phyloP scores from a whole-genome alignment of 2,113 vertebrate species.

The Rousettus leschenaultii region DNA sequence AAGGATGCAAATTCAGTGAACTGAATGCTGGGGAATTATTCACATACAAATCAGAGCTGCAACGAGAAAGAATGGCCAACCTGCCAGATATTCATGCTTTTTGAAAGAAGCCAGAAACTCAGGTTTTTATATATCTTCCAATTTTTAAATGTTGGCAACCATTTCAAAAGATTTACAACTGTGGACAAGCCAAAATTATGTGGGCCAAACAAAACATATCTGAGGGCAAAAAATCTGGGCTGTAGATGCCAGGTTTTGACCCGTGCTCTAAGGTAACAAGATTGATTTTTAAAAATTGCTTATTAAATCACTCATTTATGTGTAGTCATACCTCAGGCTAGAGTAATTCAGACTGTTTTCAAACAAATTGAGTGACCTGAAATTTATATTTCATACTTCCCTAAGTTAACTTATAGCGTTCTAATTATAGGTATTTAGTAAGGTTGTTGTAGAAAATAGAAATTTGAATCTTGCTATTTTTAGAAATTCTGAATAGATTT shows the following conservation, averaged over 20 bases:
- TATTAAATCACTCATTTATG: slow-evolving; percentile 64
- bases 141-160: slow-evolving; percentile 43
- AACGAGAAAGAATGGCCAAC: neutral
- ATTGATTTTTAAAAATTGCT: slow-evolving; percentile 51
- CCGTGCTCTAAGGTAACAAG: slow-evolving; percentile 30
- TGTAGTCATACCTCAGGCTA: slow-evolving; percentile 50
- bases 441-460: neutral
- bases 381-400: slow-evolving; percentile 26
- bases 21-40: neutral
- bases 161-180: slow-evolving; percentile 55
- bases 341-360: neutral
- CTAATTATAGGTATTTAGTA: slow-evolving; percentile 9
- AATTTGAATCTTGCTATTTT: slow-evolving; percentile 28
- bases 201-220: slow-evolving; percentile 46
- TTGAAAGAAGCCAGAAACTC: slow-evolving; percentile 18
- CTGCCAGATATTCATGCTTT: neutral
- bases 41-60: neutral
- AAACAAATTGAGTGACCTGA: neutral
- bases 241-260: slow-evolving; percentile 34
- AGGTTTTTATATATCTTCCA: neutral
- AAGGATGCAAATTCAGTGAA: neutral
- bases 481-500: neutral
- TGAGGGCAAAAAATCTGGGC: slow-evolving; percentile 45
- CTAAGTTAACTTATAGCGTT: slow-evolving; percentile 35
- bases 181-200: slow-evolving; percentile 25